Evolutionary conservation across 2,888 invertebrate species (phyloP).

Genomic region (Chironomus riparius): DNA sequence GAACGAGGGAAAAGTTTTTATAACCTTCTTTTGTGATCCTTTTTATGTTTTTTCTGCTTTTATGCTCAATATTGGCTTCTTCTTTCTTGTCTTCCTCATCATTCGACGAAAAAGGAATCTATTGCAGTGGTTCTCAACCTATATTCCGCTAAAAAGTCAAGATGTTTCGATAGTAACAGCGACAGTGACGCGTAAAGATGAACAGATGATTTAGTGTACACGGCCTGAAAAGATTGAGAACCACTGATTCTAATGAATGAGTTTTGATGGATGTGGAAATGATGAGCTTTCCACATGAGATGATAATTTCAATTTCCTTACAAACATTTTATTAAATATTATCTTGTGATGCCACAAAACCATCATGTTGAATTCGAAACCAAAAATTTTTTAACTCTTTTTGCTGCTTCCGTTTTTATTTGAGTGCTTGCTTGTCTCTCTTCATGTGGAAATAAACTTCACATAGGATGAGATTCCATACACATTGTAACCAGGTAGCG

Average conservation of each 20-base stretch:
- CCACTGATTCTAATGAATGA: too few relatives aligned
- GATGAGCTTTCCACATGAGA: neutral
- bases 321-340: too few relatives aligned
- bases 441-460: constrained; percentile 6
- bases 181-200: too few relatives aligned
- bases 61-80: neutral
- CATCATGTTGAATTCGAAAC: neutral
- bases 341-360: neutral
- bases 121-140: too few relatives aligned
- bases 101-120: too few relatives aligned
- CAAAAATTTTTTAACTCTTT: neutral
- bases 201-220: too few relatives aligned
- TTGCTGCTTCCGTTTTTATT: neutral
- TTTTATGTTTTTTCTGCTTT: neutral
- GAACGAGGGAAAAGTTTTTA: neutral
- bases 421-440: neutral
- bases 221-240: too few relatives aligned
- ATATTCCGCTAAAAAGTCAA: too few relatives aligned
- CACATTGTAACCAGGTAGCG: constrained; percentile 8
- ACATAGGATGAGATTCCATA: neutral
- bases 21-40: neutral
- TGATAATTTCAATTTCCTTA: neutral
- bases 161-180: too few relatives aligned
- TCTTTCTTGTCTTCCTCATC: too few relatives aligned
- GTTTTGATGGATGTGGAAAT: neutral